phyloP scores from a whole-genome alignment of 2,888 invertebrate genomes.

The Corythucha ciliata region DNA sequence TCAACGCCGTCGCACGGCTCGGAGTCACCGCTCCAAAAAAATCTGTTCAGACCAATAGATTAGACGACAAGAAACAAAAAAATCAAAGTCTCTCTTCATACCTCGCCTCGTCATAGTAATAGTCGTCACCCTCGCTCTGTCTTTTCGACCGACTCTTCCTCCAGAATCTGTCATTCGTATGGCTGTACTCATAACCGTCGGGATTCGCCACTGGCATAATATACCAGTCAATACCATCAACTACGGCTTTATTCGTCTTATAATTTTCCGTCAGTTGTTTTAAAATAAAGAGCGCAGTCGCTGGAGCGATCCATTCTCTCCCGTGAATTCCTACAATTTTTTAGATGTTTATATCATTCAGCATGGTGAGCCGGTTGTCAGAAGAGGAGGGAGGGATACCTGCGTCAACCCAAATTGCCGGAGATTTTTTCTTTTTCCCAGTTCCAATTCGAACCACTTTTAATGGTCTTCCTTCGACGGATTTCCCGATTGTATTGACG shows the following conservation, averaged over 20 bases:
- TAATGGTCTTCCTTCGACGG: slow-evolving; percentile 61
- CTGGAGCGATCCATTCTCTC: slow-evolving; percentile 81
- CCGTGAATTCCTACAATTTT: slow-evolving; percentile 60
- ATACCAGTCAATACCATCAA: slow-evolving; percentile 53
- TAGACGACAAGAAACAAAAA: background rate
- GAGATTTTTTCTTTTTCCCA: slow-evolving; percentile 40
- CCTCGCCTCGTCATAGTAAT: slow-evolving; percentile 17
- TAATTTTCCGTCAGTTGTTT: slow-evolving; percentile 60
- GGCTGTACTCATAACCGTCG: slow-evolving; percentile 77
- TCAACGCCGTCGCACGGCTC: slow-evolving; percentile 61
- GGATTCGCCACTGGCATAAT: slow-evolving; percentile 67
- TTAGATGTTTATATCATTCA: too few species aligned
- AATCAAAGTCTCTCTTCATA: background rate
- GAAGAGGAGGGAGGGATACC: too few species aligned
- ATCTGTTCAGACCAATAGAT: slow-evolving; percentile 22
- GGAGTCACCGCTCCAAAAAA: slow-evolving; percentile 31
- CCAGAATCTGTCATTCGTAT: slow-evolving; percentile 32
- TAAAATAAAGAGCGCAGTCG: slow-evolving; percentile 65
- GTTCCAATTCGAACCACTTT: slow-evolving; percentile 59
- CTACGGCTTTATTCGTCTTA: slow-evolving; percentile 43
- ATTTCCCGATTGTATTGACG: slow-evolving; percentile 59
- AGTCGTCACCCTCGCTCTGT: slow-evolving; percentile 14
- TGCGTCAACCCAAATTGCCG: slow-evolving; percentile 72
- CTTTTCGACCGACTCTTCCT: slow-evolving; percentile 29
- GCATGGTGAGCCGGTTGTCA: too few species aligned